These are phyloP conservation scores for Caligus rogercresseyi DNA, from an alignment of 1,140 invertebrate species.

Conservation along the genomic window DNA sequence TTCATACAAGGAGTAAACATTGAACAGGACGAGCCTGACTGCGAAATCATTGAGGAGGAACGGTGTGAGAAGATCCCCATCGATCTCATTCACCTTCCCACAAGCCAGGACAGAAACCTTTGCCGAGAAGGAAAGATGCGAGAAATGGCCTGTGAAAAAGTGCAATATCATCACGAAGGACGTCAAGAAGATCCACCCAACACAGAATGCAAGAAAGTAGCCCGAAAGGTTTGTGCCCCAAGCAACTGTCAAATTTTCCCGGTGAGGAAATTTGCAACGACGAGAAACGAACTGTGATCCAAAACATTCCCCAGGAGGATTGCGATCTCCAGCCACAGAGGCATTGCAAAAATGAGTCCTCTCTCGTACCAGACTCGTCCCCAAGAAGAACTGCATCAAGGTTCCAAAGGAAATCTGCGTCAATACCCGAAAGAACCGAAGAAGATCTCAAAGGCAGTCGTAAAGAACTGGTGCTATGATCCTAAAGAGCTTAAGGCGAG, in stretches of 20 bases:
- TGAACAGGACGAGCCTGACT: neutral
- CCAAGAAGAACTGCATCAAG: neutral
- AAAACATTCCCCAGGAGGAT: neutral
- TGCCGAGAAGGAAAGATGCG: too few species aligned
- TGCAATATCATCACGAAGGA: too few species aligned
- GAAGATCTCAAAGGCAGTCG: neutral
- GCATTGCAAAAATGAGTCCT: neutral
- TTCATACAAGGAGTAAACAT: neutral
- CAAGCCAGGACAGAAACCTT: neutral
- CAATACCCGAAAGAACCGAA: neutral
- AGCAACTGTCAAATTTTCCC: too few species aligned
- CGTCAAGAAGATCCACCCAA: too few species aligned
- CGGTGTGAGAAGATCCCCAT: neutral
- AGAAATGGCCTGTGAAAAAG: too few species aligned
- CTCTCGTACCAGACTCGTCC: neutral
- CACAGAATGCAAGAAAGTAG: too few species aligned
- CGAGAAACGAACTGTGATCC: neutral
- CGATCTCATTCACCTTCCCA: neutral
- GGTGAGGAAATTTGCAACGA: too few species aligned
- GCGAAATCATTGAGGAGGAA: neutral
- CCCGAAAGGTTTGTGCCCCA: too few species aligned
- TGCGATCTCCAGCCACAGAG: neutral
- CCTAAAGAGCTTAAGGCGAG: neutral
- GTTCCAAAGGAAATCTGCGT: conserved; percentile 3
- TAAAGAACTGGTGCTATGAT: neutral